Conservation (phyloP, 2,113 vertebrate species). For the Prinia subflava region DNA sequence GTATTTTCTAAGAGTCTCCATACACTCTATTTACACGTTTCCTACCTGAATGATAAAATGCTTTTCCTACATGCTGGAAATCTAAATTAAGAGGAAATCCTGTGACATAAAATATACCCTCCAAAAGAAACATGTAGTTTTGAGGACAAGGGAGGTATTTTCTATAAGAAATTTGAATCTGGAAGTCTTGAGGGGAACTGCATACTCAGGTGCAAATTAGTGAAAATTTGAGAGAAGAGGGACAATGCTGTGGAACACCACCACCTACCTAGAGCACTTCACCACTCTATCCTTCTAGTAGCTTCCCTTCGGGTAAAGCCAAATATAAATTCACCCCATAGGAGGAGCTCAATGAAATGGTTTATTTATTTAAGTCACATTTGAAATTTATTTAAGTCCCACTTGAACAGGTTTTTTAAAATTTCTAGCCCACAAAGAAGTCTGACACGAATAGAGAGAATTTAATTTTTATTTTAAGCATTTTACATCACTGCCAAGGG, state of each 20-base stretch:
- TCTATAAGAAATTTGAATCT: background rate
- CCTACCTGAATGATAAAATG: background rate
- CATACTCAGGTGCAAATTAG: background rate
- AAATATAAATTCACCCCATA: background rate
- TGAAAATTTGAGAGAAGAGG: background rate
- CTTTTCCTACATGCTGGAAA: background rate
- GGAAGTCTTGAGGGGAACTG: background rate
- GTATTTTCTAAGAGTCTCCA: background rate
- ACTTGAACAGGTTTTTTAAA: background rate
- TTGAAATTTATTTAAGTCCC: background rate
- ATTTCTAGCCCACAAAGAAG: background rate
- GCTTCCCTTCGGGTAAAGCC: background rate
- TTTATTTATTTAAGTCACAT: background rate
- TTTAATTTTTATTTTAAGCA: background rate
- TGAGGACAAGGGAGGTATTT: background rate
- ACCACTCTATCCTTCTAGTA: background rate
- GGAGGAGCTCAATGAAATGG: background rate
- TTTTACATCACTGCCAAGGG: background rate
- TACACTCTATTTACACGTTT: background rate
- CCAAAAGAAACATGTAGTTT: background rate
- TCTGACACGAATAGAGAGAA: background rate
- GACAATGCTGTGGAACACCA: background rate
- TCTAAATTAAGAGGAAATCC: background rate
- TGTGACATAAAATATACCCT: background rate
- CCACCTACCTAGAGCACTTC: background rate